A percentile compares a stretch with the other conserved stretches of the same genome.
phyloP scores from a whole-genome alignment of 1,140 invertebrate species.

The Wasmannia auropunctata region DNA sequence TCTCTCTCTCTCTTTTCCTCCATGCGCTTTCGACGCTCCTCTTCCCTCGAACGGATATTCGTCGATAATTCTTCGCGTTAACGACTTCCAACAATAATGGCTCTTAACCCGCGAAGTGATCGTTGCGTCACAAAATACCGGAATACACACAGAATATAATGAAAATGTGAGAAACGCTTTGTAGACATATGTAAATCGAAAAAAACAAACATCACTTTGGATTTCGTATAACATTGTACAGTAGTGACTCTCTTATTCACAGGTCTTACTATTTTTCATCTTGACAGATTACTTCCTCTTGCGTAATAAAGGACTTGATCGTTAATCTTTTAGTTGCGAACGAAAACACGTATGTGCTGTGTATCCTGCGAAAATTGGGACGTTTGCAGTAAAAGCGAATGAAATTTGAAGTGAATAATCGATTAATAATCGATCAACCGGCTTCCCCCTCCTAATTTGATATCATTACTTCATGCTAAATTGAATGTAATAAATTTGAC shows the following conservation, averaged over 20 bases:
- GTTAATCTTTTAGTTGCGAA: not conserved
- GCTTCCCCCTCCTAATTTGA: not conserved
- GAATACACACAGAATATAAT: not conserved
- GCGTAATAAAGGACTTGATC: not conserved
- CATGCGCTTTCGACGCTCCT: conserved; percentile 40
- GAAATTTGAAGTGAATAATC: not conserved
- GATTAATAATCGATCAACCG: conserved; percentile 15
- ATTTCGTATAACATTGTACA: not conserved
- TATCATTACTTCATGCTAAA: not conserved
- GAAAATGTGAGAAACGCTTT: not conserved
- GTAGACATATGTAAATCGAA: not conserved
- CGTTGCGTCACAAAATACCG: conserved; percentile 32
- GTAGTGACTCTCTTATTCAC: not conserved
- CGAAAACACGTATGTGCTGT: not conserved
- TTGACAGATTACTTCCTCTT: not conserved
- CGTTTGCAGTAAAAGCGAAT: not conserved
- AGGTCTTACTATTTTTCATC: not conserved
- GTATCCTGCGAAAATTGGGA: not conserved
- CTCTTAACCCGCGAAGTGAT: conserved; percentile 42
- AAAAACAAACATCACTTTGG: not conserved
- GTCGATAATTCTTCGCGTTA: conserved; percentile 52
- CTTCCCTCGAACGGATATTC: conserved; percentile 6
- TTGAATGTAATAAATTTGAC: not conserved
- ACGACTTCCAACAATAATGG: conserved; percentile 49
- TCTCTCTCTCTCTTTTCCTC: not conserved